phyloP scores from a whole-genome alignment of 1,140 invertebrate species.

The Matsumurasca onukii region DNA sequence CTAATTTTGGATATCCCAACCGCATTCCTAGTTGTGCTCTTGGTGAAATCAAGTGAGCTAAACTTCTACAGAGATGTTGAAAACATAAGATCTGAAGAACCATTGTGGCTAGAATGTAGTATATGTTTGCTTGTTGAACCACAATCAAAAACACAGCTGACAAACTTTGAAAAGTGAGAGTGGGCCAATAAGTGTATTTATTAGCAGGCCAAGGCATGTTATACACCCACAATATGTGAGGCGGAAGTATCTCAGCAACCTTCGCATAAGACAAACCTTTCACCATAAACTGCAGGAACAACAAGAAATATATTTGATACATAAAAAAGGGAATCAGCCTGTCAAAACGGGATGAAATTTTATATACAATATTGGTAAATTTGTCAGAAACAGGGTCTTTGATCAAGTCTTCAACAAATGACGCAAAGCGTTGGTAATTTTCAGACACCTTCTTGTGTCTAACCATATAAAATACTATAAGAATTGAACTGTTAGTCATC shows the following conservation, averaged over 20 bases:
- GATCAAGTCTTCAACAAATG: background rate
- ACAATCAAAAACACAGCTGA: background rate
- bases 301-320: background rate
- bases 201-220: background rate
- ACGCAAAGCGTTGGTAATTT: background rate
- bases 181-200: background rate
- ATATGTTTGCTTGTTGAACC: constrained; percentile 9
- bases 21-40: background rate
- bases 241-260: background rate
- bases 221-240: background rate
- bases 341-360: background rate
- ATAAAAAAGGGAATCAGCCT: background rate
- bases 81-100: constrained; percentile 9
- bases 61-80: background rate
- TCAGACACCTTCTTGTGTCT: background rate
- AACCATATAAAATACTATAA: background rate
- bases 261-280: constrained; percentile 9
- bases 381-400: background rate
- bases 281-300: background rate
- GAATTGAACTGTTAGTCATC: background rate
- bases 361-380: background rate
- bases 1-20: background rate
- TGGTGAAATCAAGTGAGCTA: background rate
- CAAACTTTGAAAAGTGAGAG: background rate
- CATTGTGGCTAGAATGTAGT: constrained; percentile 9